These are phyloP conservation scores for Zoanthus gigantus DNA, from an alignment of 92 coral and sea anemone species.

Conservation along the genomic window DNA sequence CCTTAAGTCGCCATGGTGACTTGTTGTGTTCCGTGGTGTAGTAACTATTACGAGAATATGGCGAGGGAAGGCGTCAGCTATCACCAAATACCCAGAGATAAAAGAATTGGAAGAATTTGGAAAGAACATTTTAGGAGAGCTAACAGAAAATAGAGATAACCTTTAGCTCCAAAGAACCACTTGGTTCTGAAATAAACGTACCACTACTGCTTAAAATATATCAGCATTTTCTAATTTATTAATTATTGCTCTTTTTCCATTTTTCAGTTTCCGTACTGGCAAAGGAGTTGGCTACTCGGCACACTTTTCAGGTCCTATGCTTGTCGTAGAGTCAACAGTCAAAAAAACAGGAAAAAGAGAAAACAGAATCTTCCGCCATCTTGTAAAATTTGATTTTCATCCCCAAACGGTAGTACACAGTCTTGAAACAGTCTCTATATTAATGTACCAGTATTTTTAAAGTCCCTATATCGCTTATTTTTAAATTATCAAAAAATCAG, in stretches of 20 bases:
- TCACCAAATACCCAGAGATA: constrained; percentile 24
- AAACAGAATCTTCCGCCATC: constrained; percentile 88
- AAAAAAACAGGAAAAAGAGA: constrained; percentile 90
- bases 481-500: too few relatives aligned
- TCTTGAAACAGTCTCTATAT: too few relatives aligned
- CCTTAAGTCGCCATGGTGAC: constrained; percentile 1
- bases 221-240: too few relatives aligned
- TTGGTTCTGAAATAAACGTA: too few relatives aligned
- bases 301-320: constrained; percentile 99
- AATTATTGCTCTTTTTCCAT: not conserved
- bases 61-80: constrained; percentile 38
- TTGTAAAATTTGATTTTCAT: constrained; percentile 95
- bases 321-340: constrained; percentile 95
- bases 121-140: constrained; percentile 9
- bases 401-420: constrained; percentile 86
- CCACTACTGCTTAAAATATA: too few relatives aligned
- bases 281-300: constrained; percentile 98
- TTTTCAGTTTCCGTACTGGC: constrained; percentile 93
- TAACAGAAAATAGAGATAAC: not conserved
- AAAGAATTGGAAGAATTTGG: not conserved
- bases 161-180: too few relatives aligned
- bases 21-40: constrained; percentile 45
- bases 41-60: constrained; percentile 22
- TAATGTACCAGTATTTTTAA: too few relatives aligned
- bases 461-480: too few relatives aligned